phyloP scores from a whole-genome alignment of 2,797 vertebrate species.

The Schizopygopsis malacanthus region DNA sequence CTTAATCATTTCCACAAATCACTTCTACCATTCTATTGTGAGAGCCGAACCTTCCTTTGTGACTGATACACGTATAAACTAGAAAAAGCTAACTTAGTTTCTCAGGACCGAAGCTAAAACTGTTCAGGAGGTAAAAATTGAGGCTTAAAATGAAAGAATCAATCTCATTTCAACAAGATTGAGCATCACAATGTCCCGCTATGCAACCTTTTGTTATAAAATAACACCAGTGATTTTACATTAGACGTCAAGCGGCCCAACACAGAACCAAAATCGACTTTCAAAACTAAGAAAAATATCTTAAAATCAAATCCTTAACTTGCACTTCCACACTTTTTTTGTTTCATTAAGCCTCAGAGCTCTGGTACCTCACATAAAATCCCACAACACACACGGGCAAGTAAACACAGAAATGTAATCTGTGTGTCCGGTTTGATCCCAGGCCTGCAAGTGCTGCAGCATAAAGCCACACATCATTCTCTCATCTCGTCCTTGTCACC shows the following conservation, averaged over 20 bases:
- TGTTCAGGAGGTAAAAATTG: neutral
- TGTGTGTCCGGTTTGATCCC: constrained; percentile 29
- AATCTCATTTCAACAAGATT: neutral
- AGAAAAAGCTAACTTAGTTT: neutral
- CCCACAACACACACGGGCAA: constrained; percentile 37
- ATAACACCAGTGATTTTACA: constrained; percentile 14
- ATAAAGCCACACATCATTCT: constrained; percentile 51
- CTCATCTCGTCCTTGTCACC: constrained; percentile 35
- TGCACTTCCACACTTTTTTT: neutral
- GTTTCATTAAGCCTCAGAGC: constrained; percentile 19
- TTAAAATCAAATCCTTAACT: neutral
- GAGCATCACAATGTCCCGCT: neutral
- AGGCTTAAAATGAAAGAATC: constrained; percentile 28
- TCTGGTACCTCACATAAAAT: constrained; percentile 20
- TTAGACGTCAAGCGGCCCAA: neutral
- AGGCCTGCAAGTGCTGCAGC: constrained; percentile 11
- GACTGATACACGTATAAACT: neutral
- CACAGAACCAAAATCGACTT: neutral
- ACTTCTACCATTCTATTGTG: neutral
- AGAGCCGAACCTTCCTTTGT: neutral
- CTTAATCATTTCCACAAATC: constrained; percentile 8
- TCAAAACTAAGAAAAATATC: neutral
- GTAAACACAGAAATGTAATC: constrained; percentile 51
- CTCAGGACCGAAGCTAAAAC: neutral
- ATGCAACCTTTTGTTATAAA: neutral